Evolutionary conservation across 2,113 vertebrate species (phyloP).

Genomic region (Bos taurus): DNA sequence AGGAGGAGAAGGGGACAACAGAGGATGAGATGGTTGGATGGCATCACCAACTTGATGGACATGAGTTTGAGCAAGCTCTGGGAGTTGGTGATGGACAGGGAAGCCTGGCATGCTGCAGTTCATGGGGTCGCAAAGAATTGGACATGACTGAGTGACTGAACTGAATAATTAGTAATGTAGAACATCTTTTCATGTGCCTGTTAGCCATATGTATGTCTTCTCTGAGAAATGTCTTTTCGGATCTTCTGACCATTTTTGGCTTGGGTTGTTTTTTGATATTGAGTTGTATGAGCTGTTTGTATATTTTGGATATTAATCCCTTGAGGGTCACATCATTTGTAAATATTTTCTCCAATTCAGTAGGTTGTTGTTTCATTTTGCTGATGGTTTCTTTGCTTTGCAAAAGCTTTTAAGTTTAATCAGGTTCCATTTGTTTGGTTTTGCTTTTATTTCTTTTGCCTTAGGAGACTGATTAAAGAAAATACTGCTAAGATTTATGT

Average conservation of each 20-base stretch:
- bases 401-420: not conserved
- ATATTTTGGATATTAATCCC: not conserved
- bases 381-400: not conserved
- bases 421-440: not conserved
- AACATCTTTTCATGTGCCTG: not conserved
- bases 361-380: not conserved
- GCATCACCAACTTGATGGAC: not conserved
- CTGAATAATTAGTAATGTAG: not conserved
- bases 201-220: not conserved
- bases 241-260: not conserved
- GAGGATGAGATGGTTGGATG: not conserved
- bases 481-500: not conserved
- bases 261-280: not conserved
- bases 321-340: not conserved
- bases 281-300: not conserved
- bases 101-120: not conserved
- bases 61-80: not conserved
- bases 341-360: not conserved
- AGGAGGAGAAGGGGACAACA: not conserved
- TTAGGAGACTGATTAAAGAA: not conserved
- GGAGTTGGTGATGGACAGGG: not conserved
- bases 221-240: not conserved
- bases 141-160: not conserved
- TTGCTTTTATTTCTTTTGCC: not conserved
- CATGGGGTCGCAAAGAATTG: not conserved